These are phyloP conservation scores for Acanthis flammea DNA, from an alignment of 2,797 vertebrate species.

Conservation along the genomic window DNA sequence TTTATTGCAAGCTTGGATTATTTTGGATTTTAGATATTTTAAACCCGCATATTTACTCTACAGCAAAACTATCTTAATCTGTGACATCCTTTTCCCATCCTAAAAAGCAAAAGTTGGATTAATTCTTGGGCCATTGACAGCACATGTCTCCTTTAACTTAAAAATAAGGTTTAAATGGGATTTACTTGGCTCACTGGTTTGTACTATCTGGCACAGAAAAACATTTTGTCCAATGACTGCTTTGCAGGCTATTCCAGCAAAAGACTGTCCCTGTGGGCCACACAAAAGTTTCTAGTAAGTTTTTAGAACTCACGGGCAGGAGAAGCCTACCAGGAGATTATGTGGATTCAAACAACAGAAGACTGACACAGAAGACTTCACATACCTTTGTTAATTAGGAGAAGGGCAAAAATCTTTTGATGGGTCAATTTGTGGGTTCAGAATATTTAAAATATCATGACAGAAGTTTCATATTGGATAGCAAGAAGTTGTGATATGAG, in stretches of 20 bases:
- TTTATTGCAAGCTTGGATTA: background rate
- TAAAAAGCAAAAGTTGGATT: constrained; percentile 7
- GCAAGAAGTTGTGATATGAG: background rate
- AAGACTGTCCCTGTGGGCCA: rapidly evolving
- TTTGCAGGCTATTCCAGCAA: background rate
- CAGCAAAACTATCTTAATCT: background rate
- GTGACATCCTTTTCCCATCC: background rate
- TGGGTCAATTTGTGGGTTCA: background rate
- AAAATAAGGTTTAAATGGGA: background rate
- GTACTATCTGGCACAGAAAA: background rate
- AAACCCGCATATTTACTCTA: background rate
- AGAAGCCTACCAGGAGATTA: background rate
- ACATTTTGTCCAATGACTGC: background rate
- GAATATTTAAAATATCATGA: background rate
- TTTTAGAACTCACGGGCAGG: background rate
- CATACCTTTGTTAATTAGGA: background rate
- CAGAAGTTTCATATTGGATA: background rate
- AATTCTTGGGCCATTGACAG: background rate
- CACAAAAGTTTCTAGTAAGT: background rate
- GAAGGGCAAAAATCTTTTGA: background rate
- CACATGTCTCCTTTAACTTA: background rate
- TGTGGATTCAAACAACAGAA: background rate
- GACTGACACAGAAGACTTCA: background rate
- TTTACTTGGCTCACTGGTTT: background rate
- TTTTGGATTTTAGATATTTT: background rate